These are phyloP conservation scores for Apostichopus californicus DNA, from an alignment of 35 echinoderm and acorn worm genomes.

Conservation along the genomic window DNA sequence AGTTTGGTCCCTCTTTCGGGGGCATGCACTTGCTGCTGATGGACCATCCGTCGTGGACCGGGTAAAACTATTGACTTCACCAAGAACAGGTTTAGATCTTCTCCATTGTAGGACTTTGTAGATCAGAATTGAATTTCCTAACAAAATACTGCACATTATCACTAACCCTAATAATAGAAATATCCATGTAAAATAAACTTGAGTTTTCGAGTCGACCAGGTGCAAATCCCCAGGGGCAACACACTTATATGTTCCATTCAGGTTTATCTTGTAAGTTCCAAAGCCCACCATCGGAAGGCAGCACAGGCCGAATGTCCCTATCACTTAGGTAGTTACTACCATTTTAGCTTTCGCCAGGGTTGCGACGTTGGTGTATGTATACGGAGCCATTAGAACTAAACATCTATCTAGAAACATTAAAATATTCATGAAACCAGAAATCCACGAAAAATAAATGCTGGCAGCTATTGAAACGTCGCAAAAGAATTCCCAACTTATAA, in stretches of 20 bases:
- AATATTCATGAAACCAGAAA: constrained; percentile 59
- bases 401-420: constrained; percentile 63
- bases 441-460: constrained; percentile 63
- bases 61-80: background rate
- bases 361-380: constrained; percentile 54
- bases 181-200: background rate
- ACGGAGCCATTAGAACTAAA: constrained; percentile 54
- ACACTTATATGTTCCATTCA: constrained; percentile 38
- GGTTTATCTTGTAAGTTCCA: constrained; percentile 50
- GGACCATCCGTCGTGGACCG: background rate
- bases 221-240: constrained; percentile 58
- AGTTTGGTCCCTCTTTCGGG: too few relatives aligned
- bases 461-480: too few relatives aligned
- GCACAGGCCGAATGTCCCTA: background rate
- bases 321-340: constrained; percentile 6
- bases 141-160: background rate
- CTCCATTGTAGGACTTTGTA: background rate
- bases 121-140: background rate
- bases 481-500: too few relatives aligned
- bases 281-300: constrained; percentile 53
- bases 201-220: background rate
- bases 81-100: background rate
- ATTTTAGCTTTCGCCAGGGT: constrained; percentile 37
- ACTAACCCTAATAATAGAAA: background rate
- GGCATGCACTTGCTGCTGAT: background rate